phyloP scores from a whole-genome alignment of 2,888 invertebrate species.

The Rhamphomyia laevipes region DNA sequence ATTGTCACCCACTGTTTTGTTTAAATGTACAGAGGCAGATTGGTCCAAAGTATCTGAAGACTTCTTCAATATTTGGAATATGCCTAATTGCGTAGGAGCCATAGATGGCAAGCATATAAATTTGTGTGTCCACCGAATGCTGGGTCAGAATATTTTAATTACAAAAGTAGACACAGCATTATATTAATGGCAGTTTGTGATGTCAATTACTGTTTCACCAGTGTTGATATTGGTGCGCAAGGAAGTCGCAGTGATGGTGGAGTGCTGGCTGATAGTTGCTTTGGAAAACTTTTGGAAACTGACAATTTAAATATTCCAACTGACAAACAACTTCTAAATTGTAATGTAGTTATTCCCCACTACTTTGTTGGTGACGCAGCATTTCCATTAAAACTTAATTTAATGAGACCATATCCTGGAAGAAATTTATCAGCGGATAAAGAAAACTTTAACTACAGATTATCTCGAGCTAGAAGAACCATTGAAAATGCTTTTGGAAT shows the following conservation, averaged over 20 bases:
- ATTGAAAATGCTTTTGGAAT: constrained; percentile 7
- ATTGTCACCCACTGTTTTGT: too few relatives aligned
- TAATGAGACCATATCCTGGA: constrained; percentile 9
- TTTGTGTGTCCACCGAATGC: constrained; percentile 19
- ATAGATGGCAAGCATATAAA: constrained; percentile 22
- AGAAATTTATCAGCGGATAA: not conserved
- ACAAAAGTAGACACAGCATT: constrained; percentile 23
- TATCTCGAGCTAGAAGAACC: constrained; percentile 7
- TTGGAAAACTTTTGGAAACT: not conserved
- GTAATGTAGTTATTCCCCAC: constrained; percentile 1
- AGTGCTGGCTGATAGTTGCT: constrained; percentile 9
- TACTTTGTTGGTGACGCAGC: constrained; percentile 9
- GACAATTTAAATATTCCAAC: not conserved
- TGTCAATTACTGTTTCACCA: too few relatives aligned
- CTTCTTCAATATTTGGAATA: too few relatives aligned
- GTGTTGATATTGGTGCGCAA: constrained; percentile 22
- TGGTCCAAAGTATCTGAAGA: too few relatives aligned
- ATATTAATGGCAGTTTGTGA: constrained; percentile 22
- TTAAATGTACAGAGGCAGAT: too few relatives aligned
- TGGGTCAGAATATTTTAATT: constrained; percentile 22
- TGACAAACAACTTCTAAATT: not conserved
- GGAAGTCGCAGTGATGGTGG: constrained; percentile 19
- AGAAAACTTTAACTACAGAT: constrained; percentile 4
- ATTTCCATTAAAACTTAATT: constrained; percentile 5
- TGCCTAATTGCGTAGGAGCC: constrained; percentile 20